Evolutionary conservation across 2,888 invertebrate genomes (phyloP), one percentile per base, ranked within the genome.

Genomic region (Bhutanitis thaidina): DNA sequence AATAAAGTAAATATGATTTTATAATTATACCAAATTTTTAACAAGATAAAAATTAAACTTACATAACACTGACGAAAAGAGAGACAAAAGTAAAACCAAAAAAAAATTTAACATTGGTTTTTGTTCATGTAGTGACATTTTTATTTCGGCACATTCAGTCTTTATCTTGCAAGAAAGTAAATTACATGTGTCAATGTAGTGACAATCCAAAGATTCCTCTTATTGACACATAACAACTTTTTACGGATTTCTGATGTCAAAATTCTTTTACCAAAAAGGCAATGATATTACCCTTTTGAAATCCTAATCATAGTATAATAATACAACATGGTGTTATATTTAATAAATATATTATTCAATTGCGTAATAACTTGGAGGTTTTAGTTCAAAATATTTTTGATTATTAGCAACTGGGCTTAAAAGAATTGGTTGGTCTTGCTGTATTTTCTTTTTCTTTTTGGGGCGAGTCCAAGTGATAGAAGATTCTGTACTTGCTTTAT

Each of bases 391-490:
- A 34, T 54, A 40, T 35, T 54, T 43, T 27, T 43, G 27, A 8
- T 14, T 58, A 7, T 60, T 58, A 43, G 57, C 62, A 39, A 57
- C 57, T 56, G 44, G 32, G 40, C 35, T 37, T 14, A 25, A 48
- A 36, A 32, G 12, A 37, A 46, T 41, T 38, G 43, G 32, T 4
- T 15, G 57, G 34, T 49, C 30, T 56, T 34, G 15, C 39, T 53
- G 32, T 10, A 37, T 47, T 40, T 57, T 70, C 16, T 71, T 72
- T 50, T 67, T 74, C 35, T 67, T 74, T 9, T 64, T 67, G 0
- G 76, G 80, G 12, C 84, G 60, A 0, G 78, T 72, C 86, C 86
- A 87, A 0, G 81, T 74, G n/a, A 85, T 49, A 0, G 82, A 73
- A n/a, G 77, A 49, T 46, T 78, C 84, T 0, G 68, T 68, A 1